Conservation (phyloP, 2,888 invertebrate species). For the Meandrusa payeni region DNA sequence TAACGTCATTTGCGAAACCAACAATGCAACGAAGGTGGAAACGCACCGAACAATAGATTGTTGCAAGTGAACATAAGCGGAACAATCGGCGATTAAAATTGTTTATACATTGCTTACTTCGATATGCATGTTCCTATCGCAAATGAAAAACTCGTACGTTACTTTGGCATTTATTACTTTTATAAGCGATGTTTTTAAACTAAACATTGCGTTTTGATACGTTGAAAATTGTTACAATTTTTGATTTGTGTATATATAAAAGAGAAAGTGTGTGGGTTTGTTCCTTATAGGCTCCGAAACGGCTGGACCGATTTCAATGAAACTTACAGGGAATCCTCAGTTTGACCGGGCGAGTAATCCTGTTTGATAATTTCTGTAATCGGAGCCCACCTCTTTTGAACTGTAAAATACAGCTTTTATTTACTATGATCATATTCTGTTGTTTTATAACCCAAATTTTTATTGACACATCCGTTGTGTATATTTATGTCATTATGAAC, state of each 20-base stretch:
- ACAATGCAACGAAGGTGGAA: constrained; percentile 17
- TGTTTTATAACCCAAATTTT: no score
- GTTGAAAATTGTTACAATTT: constrained; percentile 1
- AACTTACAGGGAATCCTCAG: no score
- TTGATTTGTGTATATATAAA: constrained; percentile 1
- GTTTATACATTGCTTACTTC: constrained; percentile 66
- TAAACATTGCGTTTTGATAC: constrained; percentile 7
- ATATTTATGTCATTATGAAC: no score
- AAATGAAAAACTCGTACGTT: constrained; percentile 29
- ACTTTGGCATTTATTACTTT: constrained; percentile 32
- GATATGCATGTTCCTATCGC: constrained; percentile 56
- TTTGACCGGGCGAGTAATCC: no score
- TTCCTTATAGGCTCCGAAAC: no score
- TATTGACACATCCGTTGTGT: no score
- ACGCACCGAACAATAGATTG: constrained; percentile 56
- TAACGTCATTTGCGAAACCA: constrained; percentile 20
- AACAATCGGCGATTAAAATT: constrained; percentile 73
- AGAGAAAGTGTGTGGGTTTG: no score
- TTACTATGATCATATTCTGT: no score
- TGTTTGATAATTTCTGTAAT: no score
- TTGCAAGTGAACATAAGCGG: constrained; percentile 55
- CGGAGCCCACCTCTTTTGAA: no score
- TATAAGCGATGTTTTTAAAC: constrained; percentile 13
- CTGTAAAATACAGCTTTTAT: no score
- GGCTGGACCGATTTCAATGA: no score